Base-by-base conservation (phyloP, 2,888 invertebrate species). In the Micropterix aruncella region DNA sequence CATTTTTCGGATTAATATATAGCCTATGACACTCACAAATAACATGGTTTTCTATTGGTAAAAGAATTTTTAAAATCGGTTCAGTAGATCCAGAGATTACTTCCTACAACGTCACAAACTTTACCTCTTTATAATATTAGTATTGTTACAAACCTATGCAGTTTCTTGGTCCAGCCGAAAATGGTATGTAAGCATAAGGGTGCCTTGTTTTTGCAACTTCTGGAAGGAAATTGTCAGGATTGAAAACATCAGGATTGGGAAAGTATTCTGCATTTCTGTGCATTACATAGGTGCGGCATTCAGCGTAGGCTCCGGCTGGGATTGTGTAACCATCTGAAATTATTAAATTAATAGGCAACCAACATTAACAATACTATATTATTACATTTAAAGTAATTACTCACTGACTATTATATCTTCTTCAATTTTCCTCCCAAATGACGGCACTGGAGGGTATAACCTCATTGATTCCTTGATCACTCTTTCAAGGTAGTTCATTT, bases 221-320 rank as follows among this genome's bases (percentile, higher is more conserved):
- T 7, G 57, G 56, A 17, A 59, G 50, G 52, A 61, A 61, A 37
- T 59, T 54, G 44, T 60, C 59, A 1, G 61, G 61, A 48, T 61
- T 55, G 48, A 60, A 62, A 18, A 50, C 51, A 37, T 57, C 53
- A 18, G 61, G 59, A 18, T 61, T 53, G 1, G 57, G 56, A 45
- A 53, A 61, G 39, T 58, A 55, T 17, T 54, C 47, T 3, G 58
- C 54, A 50, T 68, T 61, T 27, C 59, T 54, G 50, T 73, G 73
- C 5, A 63, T 45, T n/a, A 54, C 52, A 47, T 53, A 54, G 3
- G 60, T 50, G 40, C 56, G 55, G n/a, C 63, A 48, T 3, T 52
- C 62, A 12, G 57, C 45, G 9, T 52, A 45, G 18, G 49, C 51
- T 12, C 55, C 58, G 5, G 53, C 54, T 2, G 60, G 60, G 37